Percentiles rank a stretch among this genome's conserved stretches.
Evolutionary conservation across 1,140 invertebrate genomes (phyloP).

Genomic region (Drosophila sp.): DNA sequence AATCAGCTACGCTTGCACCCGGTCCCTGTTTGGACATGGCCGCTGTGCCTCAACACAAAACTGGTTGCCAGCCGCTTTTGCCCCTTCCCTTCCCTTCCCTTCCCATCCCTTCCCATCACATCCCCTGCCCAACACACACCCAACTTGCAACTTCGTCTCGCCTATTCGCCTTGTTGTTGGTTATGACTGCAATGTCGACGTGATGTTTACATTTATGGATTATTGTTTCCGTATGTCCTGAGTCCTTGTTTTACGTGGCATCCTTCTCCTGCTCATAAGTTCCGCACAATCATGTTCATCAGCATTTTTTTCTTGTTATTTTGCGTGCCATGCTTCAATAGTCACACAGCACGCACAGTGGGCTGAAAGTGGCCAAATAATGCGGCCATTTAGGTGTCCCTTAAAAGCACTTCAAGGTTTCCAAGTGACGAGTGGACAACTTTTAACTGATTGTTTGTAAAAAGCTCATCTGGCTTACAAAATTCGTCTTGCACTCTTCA

Average conservation of each 20-base stretch:
- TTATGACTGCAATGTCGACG: slow-evolving; percentile 74
- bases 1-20: slow-evolving; percentile 83
- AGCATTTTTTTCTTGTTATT: slow-evolving; percentile 43
- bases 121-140: background rate
- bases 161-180: slow-evolving; percentile 32
- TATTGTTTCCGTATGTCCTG: slow-evolving; percentile 78
- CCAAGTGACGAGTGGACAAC: background rate
- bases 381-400: background rate
- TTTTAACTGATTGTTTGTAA: background rate
- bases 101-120: slow-evolving; percentile 13
- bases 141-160: slow-evolving; percentile 14
- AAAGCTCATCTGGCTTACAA: no score
- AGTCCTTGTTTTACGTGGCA: slow-evolving; percentile 34
- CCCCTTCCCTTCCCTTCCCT: background rate
- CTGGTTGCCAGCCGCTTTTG: slow-evolving; percentile 53
- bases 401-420: background rate
- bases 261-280: slow-evolving; percentile 49
- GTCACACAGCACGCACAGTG: slow-evolving; percentile 28
- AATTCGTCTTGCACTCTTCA: no score
- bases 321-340: slow-evolving; percentile 19
- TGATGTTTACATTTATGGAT: slow-evolving; percentile 83
- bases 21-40: slow-evolving; percentile 28
- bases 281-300: slow-evolving; percentile 77
- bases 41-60: slow-evolving; percentile 47
- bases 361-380: background rate